phyloP scores from a whole-genome alignment of 1,140 invertebrate species.

The Platorchestia sp. region DNA sequence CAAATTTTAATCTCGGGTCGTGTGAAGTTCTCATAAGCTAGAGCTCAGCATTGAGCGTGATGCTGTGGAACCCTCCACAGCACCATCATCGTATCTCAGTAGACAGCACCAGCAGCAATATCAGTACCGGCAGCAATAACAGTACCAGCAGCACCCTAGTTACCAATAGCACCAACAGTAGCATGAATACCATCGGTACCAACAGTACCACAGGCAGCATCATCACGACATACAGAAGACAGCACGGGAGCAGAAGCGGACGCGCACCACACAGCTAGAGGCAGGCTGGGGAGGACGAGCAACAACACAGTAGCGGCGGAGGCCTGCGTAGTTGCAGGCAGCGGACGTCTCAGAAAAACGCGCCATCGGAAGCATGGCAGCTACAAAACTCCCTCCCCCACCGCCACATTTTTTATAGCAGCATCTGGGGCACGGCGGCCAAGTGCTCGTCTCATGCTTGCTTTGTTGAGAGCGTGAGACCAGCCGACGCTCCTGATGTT shows the following conservation, averaged over 20 bases:
- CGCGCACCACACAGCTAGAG: background rate
- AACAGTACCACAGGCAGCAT: background rate
- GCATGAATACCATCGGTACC: background rate
- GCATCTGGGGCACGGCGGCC: conserved; percentile 52
- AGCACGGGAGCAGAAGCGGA: background rate
- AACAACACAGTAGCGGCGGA: background rate
- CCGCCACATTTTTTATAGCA: conserved; percentile 23
- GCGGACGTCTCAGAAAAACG: conserved; percentile 18
- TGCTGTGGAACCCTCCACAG: too few species aligned
- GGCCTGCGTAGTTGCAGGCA: background rate
- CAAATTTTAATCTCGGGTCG: too few species aligned
- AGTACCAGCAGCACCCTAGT: too few species aligned
- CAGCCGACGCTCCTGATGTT: background rate
- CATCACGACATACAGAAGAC: background rate
- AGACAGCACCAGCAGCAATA: too few species aligned
- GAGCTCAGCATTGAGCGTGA: too few species aligned
- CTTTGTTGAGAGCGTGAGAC: conserved; percentile 48
- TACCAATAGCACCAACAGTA: background rate
- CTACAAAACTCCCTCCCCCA: conserved; percentile 12
- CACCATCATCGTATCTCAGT: too few species aligned
- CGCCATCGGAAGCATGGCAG: conserved; percentile 50
- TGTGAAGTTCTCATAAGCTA: too few species aligned
- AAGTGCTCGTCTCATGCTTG: conserved; percentile 25
- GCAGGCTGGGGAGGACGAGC: background rate
- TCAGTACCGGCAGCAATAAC: too few species aligned